Conservation (phyloP, 2,797 vertebrate species). For the Eospalax fontanierii region DNA sequence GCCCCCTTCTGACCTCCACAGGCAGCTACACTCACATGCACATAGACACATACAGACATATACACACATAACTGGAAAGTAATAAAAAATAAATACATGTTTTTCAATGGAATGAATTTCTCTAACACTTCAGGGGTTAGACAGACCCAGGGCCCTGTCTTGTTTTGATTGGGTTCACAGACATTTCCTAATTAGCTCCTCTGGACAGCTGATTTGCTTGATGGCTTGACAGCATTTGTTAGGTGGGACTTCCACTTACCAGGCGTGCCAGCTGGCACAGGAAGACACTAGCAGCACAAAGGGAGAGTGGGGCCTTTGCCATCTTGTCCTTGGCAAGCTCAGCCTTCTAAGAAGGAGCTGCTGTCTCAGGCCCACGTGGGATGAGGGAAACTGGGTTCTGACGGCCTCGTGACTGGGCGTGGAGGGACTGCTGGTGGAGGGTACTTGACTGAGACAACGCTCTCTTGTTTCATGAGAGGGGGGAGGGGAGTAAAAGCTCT, state of each 20-base stretch:
- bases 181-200: constrained; percentile 73
- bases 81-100: no score
- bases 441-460: neutral
- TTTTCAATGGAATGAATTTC: neutral
- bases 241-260: constrained; percentile 43
- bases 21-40: no score
- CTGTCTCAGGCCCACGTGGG: neutral
- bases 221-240: constrained; percentile 56
- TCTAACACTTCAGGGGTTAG: neutral
- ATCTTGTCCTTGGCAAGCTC: constrained; percentile 46
- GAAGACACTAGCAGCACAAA: constrained; percentile 52
- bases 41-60: no score
- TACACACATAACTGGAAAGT: neutral
- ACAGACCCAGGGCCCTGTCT: constrained; percentile 37
- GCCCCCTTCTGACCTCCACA: no score
- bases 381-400: neutral
- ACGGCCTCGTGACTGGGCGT: neutral
- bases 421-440: neutral
- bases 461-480: neutral
- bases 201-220: constrained; percentile 71
- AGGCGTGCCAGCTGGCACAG: constrained; percentile 72
- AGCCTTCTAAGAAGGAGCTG: neutral
- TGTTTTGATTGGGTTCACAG: constrained; percentile 61
- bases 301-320: constrained; percentile 49
- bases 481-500: neutral